Percentiles rank a stretch among this genome's conserved stretches.
Evolutionary conservation across 2,113 vertebrate genomes (phyloP).

Genomic region (Riparia riparia): DNA sequence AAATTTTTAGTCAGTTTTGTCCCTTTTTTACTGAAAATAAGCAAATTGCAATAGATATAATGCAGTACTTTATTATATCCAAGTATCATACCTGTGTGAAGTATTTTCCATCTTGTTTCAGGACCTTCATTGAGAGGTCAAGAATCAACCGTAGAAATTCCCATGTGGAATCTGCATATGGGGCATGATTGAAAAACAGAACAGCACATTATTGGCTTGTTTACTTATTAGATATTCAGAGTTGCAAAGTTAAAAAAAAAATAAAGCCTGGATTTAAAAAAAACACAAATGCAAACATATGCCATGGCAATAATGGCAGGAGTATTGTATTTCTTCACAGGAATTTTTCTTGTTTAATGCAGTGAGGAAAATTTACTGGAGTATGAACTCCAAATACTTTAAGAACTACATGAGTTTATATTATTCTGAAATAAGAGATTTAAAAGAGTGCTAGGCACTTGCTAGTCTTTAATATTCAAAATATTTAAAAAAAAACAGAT

Average conservation of each 20-base stretch:
- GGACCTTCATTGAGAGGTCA: constrained; percentile 95
- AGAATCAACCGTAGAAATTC: constrained; percentile 96
- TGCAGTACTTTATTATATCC: neutral
- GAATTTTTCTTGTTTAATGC: neutral
- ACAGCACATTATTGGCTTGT: neutral
- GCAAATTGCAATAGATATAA: neutral
- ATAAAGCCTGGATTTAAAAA: neutral
- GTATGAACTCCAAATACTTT: neutral
- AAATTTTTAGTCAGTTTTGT: neutral
- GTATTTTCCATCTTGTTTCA: constrained; percentile 94
- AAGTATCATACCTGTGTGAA: constrained; percentile 89
- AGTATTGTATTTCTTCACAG: neutral
- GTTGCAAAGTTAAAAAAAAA: neutral
- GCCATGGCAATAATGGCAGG: neutral
- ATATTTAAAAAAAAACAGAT: no score
- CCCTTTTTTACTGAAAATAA: neutral
- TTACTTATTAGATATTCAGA: neutral
- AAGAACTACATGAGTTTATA: neutral
- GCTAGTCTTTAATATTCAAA: neutral
- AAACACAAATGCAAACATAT: neutral
- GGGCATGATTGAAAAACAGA: neutral
- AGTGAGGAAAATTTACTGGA: neutral
- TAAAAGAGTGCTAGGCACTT: neutral
- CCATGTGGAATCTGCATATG: constrained; percentile 91
- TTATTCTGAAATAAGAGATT: neutral